Percentiles rank a stretch among this genome's conserved stretches.
phyloP scores from a whole-genome alignment of 2,113 vertebrate genomes.

The Sphyrna mokarran region DNA sequence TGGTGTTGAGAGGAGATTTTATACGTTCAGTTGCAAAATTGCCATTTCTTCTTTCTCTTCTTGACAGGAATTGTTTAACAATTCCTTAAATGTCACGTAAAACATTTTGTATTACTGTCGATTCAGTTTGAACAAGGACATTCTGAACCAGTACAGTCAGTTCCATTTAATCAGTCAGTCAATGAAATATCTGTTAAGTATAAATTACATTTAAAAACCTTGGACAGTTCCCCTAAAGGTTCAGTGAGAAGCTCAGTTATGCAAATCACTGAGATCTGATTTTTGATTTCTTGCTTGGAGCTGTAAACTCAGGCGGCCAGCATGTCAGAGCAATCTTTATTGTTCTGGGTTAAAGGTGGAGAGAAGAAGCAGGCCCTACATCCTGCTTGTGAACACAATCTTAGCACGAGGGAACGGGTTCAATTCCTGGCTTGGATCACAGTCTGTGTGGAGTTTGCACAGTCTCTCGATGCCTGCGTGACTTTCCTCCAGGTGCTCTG shows the following conservation, averaged over 20 bases:
- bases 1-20: neutral
- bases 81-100: neutral
- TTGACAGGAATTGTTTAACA: neutral
- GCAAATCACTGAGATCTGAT: neutral
- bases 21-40: neutral
- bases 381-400: neutral
- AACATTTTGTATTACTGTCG: neutral
- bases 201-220: conserved; percentile 2
- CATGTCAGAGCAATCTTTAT: neutral
- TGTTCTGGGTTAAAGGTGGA: neutral
- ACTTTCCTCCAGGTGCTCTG: no score
- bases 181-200: neutral
- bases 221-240: neutral
- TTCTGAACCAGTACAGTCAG: neutral
- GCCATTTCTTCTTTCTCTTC: neutral
- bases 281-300: neutral
- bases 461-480: no score
- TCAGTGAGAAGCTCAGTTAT: neutral
- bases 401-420: no score
- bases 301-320: neutral
- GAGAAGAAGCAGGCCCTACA: neutral
- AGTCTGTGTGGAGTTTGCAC: neutral
- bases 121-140: neutral
- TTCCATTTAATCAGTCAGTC: neutral
- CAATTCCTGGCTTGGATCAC: no score